A percentile compares a stretch with the other conserved stretches of the same genome.
Conservation (phyloP, 1,140 invertebrate species). For the Notospermus geniculatus region DNA sequence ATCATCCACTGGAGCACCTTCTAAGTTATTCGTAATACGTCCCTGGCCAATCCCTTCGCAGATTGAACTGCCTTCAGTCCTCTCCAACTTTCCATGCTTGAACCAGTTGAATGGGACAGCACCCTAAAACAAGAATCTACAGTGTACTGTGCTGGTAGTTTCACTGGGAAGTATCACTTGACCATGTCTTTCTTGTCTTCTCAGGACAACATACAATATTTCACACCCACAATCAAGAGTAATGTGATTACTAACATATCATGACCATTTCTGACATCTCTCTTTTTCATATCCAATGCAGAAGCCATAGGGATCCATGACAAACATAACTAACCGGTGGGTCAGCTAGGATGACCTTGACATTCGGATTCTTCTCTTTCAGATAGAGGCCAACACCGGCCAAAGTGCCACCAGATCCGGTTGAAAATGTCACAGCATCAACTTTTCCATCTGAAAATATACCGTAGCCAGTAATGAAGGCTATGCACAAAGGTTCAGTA, state of each 20-base stretch:
- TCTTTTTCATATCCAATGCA: no score
- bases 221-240: no score
- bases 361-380: slow-evolving; percentile 52
- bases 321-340: slow-evolving; percentile 35
- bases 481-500: no score
- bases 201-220: no score
- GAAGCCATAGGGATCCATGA: no score
- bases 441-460: slow-evolving; percentile 47
- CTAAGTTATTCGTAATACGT: slow-evolving; percentile 52
- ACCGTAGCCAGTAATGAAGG: no score
- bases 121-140: slow-evolving; percentile 30
- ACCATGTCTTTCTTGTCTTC: no score
- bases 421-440: slow-evolving; percentile 52
- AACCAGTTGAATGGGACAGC: slow-evolving; percentile 54
- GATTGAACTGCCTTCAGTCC: slow-evolving; percentile 51
- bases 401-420: slow-evolving; percentile 55
- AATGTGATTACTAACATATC: no score
- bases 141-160: no score
- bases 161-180: no score
- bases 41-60: slow-evolving; percentile 57
- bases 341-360: slow-evolving; percentile 52
- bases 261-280: slow-evolving; percentile 56
- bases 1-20: slow-evolving; percentile 52
- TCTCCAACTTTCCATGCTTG: slow-evolving; percentile 51
- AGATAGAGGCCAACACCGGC: slow-evolving; percentile 50